Percentiles rank a stretch among this genome's conserved stretches.
phyloP scores from a whole-genome alignment of 2,797 vertebrate species.

The Hylomyscus alleni region DNA sequence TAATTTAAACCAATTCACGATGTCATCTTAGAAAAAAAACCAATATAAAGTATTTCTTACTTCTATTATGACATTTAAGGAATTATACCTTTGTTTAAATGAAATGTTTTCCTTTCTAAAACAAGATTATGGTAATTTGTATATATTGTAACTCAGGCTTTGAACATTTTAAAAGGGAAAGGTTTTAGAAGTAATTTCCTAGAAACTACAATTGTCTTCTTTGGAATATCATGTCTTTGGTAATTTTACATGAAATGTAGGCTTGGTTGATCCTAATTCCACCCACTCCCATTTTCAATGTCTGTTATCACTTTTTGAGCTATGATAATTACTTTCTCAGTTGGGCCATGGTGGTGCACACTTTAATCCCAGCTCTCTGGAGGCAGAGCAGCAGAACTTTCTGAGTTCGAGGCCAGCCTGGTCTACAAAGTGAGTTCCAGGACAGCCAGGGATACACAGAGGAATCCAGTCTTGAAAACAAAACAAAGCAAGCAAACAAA shows the following conservation, averaged over 20 bases:
- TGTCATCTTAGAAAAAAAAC: not conserved
- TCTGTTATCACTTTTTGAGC: not conserved
- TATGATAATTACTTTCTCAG: slow-evolving; percentile 17
- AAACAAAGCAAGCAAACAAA: not conserved
- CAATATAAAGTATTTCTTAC: slow-evolving; percentile 19
- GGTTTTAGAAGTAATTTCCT: slow-evolving; percentile 59
- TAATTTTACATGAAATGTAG: slow-evolving; percentile 15
- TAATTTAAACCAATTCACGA: slow-evolving; percentile 4
- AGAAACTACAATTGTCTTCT: slow-evolving; percentile 55
- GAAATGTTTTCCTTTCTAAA: slow-evolving; percentile 33
- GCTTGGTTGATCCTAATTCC: slow-evolving; percentile 3
- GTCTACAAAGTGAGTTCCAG: not conserved
- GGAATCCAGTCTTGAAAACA: not conserved
- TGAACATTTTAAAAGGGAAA: not conserved
- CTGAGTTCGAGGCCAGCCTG: not conserved
- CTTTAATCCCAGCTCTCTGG: not conserved
- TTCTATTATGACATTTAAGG: slow-evolving; percentile 48
- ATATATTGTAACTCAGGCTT: slow-evolving; percentile 5
- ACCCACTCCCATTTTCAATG: slow-evolving; percentile 23
- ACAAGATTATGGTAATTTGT: not conserved
- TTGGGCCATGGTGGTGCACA: not conserved
- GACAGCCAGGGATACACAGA: not conserved
- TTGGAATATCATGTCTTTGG: slow-evolving; percentile 5
- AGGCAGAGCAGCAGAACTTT: not conserved
- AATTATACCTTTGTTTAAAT: slow-evolving; percentile 58